These are phyloP conservation scores for Rugalucina vietnamica DNA, from an alignment of 2,888 invertebrate genomes.

Conservation along the genomic window DNA sequence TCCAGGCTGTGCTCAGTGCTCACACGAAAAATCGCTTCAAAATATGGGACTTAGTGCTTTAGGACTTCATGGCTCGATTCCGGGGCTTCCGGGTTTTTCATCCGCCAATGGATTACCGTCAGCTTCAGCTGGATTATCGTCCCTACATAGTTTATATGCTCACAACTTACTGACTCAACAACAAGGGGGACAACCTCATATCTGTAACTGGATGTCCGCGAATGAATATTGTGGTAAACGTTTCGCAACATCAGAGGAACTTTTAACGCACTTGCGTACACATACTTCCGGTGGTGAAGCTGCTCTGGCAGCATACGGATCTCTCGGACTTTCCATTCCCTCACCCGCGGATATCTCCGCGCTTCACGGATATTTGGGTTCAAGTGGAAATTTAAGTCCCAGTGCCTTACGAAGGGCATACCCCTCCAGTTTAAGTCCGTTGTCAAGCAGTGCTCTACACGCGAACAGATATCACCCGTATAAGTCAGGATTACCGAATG, in stretches of 20 bases:
- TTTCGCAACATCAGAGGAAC: conserved; percentile 95
- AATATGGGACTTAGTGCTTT: conserved; percentile 60
- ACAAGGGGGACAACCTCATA: conserved; percentile 60
- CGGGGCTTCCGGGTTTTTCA: conserved; percentile 46
- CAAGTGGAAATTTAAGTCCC: conserved; percentile 82
- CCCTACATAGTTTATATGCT: conserved; percentile 72
- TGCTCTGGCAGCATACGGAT: conserved; percentile 57
- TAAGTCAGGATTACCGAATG: conserved; percentile 88
- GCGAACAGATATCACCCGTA: conserved; percentile 97
- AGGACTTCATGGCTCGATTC: conserved; percentile 66
- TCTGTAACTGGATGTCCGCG: conserved; percentile 96
- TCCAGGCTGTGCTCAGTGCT: conserved; percentile 97
- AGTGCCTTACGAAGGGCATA: conserved; percentile 92
- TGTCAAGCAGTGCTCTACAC: conserved; percentile 88
- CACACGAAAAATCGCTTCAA: conserved; percentile 88
- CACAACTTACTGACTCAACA: conserved; percentile 69
- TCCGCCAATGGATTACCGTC: conserved; percentile 60
- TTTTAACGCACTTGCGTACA: conserved; percentile 95
- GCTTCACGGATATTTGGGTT: conserved; percentile 52
- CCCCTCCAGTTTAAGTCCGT: conserved; percentile 86
- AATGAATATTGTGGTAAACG: conserved; percentile 97
- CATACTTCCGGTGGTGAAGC: conserved; percentile 87
- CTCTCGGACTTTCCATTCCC: conserved; percentile 59
- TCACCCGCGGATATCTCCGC: conserved; percentile 45
- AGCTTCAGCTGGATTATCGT: conserved; percentile 63